These are phyloP conservation scores for Melanostigma gelatinosum DNA, from an alignment of 2,113 vertebrate species.

Conservation along the genomic window DNA sequence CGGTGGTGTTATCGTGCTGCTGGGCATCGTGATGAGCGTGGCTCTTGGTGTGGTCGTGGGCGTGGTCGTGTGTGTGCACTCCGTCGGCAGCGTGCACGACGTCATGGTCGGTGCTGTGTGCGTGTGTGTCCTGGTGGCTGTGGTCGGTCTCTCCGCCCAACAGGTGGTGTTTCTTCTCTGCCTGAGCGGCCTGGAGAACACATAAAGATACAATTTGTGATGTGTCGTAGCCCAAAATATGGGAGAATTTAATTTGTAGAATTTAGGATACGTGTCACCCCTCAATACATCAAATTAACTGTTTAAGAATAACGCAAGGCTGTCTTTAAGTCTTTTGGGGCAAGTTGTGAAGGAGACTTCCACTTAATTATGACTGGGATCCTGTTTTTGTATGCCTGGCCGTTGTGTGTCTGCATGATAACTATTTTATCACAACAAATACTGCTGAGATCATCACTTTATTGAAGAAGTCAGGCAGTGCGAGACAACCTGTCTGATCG, in stretches of 20 bases:
- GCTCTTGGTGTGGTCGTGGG: constrained; percentile 63
- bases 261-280: background rate
- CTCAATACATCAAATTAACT: background rate
- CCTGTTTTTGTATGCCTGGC: background rate
- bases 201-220: background rate
- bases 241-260: background rate
- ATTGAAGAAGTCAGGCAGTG: background rate
- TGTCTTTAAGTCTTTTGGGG: background rate
- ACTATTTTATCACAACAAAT: background rate
- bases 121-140: constrained; percentile 60
- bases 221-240: background rate
- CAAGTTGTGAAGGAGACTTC: background rate
- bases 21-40: constrained; percentile 60
- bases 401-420: background rate
- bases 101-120: constrained; percentile 31
- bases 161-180: constrained; percentile 76
- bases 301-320: background rate
- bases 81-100: constrained; percentile 13
- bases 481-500: background rate
- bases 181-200: constrained; percentile 69
- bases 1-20: constrained; percentile 28
- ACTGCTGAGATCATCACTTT: background rate
- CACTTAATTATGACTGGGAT: background rate
- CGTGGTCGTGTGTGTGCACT: constrained; percentile 57
- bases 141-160: constrained; percentile 71